Evolutionary conservation across 2,888 invertebrate genomes (phyloP), one percentile per base, ranked within the genome.

Genomic region (Alloplasta piceator): DNA sequence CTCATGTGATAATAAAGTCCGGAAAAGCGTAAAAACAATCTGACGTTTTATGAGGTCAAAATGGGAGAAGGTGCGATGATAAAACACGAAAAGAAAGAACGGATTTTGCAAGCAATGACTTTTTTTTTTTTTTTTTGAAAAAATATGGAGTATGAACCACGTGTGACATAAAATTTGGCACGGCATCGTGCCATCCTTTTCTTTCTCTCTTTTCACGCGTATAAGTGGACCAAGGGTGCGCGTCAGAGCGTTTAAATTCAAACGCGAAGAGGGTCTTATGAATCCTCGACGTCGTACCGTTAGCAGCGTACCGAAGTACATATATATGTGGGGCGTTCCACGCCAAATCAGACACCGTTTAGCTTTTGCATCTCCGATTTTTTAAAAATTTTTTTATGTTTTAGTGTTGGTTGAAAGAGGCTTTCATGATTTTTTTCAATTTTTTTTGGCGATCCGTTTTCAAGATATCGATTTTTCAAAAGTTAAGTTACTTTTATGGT

Each of bases 101-200:
- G 61, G 26, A 26, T 26, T 26, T 26, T 26, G 26, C 26, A 26
- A 26, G 26, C 26, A 26, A 26, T 26, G 26, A 3, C 26, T 26
- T 26, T 26, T 26, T 26, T 26, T 26, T 61, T 6, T 39, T n/a
- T 10, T 10, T 26, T 58, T 10, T 10, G n/a, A 58, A 14, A 58
- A 70, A 71, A 64, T 77, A 66, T 43, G 16, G 36, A 66, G 61
- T 61, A 39, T 43, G 58, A 12, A 50, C 50, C 14, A 43, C 26
- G 14, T 43, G 64, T 76, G 72, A 50, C 41, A 63, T 73, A 68
- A 52, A 61, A 77, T 77, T 72, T 77, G 77, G 77, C 76, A 80
- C 55, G n/a, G n/a, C n/a, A 43, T 26, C 1, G 26, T 26, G 26
- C 26, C 26, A 26, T 26, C 26, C 26, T 3, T 26, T 26, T 26